Percentiles rank a stretch among this genome's conserved stretches.
Evolutionary conservation across 64 coral and sea anemone species (phyloP).

Genomic region (Montipora capricornis): DNA sequence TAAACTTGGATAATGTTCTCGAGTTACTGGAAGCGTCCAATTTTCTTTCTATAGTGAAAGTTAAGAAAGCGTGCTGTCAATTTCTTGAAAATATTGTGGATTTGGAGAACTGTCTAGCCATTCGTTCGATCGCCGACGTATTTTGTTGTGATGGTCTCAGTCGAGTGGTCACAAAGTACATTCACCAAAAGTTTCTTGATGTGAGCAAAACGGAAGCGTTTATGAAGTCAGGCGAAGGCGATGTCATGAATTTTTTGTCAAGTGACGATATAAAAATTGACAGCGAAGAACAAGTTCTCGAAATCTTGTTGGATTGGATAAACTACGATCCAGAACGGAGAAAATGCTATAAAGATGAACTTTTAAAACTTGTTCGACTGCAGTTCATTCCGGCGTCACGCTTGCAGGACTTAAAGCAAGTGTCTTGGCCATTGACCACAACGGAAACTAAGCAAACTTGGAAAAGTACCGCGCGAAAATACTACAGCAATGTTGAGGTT

Average conservation of each 20-base stretch:
- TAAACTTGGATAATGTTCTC: slow-evolving; percentile 71
- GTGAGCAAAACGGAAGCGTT: slow-evolving; percentile 75
- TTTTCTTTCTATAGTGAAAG: slow-evolving; percentile 72
- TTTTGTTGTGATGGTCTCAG: slow-evolving; percentile 66
- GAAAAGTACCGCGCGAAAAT: slow-evolving; percentile 57
- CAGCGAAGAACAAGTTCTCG: slow-evolving; percentile 69
- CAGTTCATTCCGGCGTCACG: slow-evolving; percentile 60
- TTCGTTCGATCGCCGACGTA: slow-evolving; percentile 80
- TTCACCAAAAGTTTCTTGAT: slow-evolving; percentile 62
- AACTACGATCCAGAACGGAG: slow-evolving; percentile 58
- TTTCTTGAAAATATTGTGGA: slow-evolving; percentile 70
- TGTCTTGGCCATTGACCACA: background rate
- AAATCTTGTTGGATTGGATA: slow-evolving; percentile 75
- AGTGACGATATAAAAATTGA: slow-evolving; percentile 85
- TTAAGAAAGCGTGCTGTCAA: slow-evolving; percentile 74
- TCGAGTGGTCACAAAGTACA: slow-evolving; percentile 53
- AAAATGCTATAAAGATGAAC: slow-evolving; percentile 25
- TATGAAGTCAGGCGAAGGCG: slow-evolving; percentile 37
- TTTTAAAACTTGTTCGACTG: slow-evolving; percentile 72
- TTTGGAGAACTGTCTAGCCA: slow-evolving; percentile 73
- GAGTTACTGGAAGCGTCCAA: slow-evolving; percentile 85
- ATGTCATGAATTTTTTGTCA: slow-evolving; percentile 67
- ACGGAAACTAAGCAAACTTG: background rate
- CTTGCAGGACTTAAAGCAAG: background rate
- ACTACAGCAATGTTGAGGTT: slow-evolving; percentile 73